Evolutionary conservation across 2,797 vertebrate genomes (phyloP), one percentile per base, ranked within the genome.

Genomic region (Halcyon chelicuti): DNA sequence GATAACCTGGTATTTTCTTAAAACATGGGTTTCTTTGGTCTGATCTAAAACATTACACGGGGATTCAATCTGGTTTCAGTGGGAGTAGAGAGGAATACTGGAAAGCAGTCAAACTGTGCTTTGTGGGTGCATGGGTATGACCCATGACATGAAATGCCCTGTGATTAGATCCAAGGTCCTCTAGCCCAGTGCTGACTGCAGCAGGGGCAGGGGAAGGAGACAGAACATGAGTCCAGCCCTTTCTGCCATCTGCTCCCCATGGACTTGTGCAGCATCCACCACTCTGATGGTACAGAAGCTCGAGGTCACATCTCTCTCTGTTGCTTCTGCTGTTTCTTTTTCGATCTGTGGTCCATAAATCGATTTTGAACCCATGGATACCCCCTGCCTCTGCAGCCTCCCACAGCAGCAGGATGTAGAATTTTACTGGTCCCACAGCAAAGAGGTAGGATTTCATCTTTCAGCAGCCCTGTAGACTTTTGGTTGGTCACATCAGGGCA

Each of bases 281-380:
- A 12, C 35, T 52, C 39, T 2, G 16, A 1, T 3, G 3, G 13
- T 6, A 8, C 8, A 57, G 60, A 42, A 60, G 18, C 18, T 2
- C 20, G 13, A 37, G 35, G 35, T 29, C 35, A 46, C 14, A 9
- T 40, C 14, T 22, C 20, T 16, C 37, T n/a, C 68, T 47, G 8
- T 12, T 58, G 19, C 20, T 79, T 67, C 51, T 76, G 5, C 28
- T 29, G 2, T 7, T 14, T 42, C 26, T 40, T 33, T 23, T 49
- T 23, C 20, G 2, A 19, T 16, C 33, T 68, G 13, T 25, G 33
- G 9, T 28, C 61, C 70, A 39, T 22, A 66, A 77, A 20, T 8
- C 23, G 6, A 2, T 9, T 21, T n/a, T 7, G 42, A 58, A 37
- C 6, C 9, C 28, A 6, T 0, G 0, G 44, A 9, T 15, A 5